Conservation (phyloP, 2,797 vertebrate species). For the Toxotes lorentzi region DNA sequence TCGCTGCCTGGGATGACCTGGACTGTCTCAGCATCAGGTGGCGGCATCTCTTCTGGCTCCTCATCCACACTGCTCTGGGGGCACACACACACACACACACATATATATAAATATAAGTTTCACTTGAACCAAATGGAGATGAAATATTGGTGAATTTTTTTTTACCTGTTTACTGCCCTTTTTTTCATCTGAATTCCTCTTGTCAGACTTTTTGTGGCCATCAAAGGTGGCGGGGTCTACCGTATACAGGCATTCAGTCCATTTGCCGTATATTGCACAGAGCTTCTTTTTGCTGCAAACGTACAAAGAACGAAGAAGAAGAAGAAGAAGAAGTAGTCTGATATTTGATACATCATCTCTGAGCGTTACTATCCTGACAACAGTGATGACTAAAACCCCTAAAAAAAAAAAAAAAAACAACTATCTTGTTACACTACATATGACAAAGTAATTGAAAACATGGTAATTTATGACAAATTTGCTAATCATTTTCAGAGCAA, state of each 20-base stretch:
- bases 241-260: constrained; percentile 96
- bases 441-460: neutral
- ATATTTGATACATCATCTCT: neutral
- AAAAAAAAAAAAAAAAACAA: neutral
- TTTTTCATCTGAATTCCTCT: constrained; percentile 93
- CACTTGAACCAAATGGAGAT: neutral
- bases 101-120: neutral
- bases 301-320: too few species aligned
- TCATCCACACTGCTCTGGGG: constrained; percentile 84
- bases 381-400: neutral
- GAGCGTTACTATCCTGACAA: neutral
- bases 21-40: constrained; percentile 93
- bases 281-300: constrained; percentile 97
- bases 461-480: constrained; percentile 3
- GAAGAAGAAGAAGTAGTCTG: too few species aligned
- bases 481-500: constrained; percentile 1
- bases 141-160: neutral
- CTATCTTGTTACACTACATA: neutral
- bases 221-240: constrained; percentile 90
- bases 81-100: neutral
- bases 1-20: constrained; percentile 94
- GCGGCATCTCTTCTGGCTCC: constrained; percentile 93
- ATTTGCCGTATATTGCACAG: constrained; percentile 96
- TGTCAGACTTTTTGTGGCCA: constrained; percentile 93
- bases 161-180: constrained; percentile 88